Percentiles rank a stretch among this genome's conserved stretches.
Conservation (phyloP, 2,113 vertebrate genomes). For the Ahaetulla prasina region DNA sequence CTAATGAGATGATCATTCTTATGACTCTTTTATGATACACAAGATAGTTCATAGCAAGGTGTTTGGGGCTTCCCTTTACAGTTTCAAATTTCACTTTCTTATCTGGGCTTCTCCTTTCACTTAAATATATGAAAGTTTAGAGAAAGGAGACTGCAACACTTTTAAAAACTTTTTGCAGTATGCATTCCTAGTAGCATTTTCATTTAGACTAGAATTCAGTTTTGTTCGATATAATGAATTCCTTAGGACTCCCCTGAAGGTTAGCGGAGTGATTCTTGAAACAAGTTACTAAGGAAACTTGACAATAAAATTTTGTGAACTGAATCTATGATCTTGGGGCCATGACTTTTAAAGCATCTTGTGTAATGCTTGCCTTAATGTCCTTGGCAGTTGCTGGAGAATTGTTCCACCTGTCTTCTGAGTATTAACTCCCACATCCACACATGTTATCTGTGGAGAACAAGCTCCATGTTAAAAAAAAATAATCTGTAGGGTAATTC, state of each 20-base stretch:
- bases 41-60: not conserved
- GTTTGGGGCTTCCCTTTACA: not conserved
- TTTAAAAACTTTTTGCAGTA: not conserved
- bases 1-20: not conserved
- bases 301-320: not conserved
- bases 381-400: not conserved
- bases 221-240: not conserved
- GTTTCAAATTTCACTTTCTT: not conserved
- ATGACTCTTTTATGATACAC: not conserved
- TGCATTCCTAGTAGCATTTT: not conserved
- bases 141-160: not conserved
- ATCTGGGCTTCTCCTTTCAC: not conserved
- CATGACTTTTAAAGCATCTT: not conserved
- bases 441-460: not conserved
- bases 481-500: not conserved
- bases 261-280: not conserved
- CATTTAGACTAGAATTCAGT: not conserved
- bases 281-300: not conserved
- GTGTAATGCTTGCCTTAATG: not conserved
- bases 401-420: not conserved
- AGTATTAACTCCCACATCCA: too few relatives aligned
- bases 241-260: not conserved
- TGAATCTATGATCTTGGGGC: not conserved
- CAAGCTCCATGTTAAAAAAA: not conserved
- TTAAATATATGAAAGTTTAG: not conserved